Evolutionary conservation across 2,888 invertebrate species (phyloP), one percentile per base, ranked within the genome.

Genomic region (Callyntrura guangdongensis): DNA sequence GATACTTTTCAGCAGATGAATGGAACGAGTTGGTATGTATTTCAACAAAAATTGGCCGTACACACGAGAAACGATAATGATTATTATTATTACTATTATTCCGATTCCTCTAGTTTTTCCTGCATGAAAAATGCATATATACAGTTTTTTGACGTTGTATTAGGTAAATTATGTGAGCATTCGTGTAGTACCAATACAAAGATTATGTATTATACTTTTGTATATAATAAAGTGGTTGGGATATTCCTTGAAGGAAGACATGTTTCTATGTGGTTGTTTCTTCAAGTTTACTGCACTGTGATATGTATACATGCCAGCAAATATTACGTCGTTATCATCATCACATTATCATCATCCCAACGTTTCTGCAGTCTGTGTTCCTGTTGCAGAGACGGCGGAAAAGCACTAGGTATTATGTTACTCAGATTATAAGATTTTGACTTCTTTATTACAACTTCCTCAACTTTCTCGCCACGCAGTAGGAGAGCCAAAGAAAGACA

Each of bases 1-100:
- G 22, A 61, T 74, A 61, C 61, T 86, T 86, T 77, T 74, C 59
- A 61, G 77, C 59, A 61, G 77, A 74, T 86, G 86, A 86, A 74
- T 77, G 86, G 77, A 77, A 67, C 14, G 12, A 0, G 27, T 77
- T 47, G 22, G 83, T 17, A 49, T 83, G 56, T 25, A 83, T 83
- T 64, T 67, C 56, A 74, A 74, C 12, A 69, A 27, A 61, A 17
- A 17, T 17, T 36, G 9, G n/a, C 1, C 5, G 69, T 69, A 74
- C 20, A 74, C 14, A 69, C 36, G 49, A 56, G 53, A 77, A 36
- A 77, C 53, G 77, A 77, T 77, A 53, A 77, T 25, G 56, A 53
- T 53, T 25, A 77, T 22, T 22, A 77, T 25, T 17, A 1, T 25
- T 25, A 69, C 11, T 69, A 11, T 12, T 11, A 36, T 27, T 25